Evolutionary conservation across 2,888 invertebrate genomes (phyloP), one percentile per base, ranked within the genome.

Genomic region (Diaprepes abbreviatus): DNA sequence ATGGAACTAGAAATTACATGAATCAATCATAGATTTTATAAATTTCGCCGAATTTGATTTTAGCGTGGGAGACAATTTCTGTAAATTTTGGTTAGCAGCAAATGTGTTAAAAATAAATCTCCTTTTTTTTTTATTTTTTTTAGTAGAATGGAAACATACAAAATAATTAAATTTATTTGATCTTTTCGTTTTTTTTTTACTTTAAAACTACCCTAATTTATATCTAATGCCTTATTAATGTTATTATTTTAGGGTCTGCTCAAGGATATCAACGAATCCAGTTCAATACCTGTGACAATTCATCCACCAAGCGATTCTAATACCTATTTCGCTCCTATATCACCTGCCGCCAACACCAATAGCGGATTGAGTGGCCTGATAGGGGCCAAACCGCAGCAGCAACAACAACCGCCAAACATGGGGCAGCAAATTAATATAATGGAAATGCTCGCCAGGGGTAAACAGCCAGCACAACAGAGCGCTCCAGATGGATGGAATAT

Each of bases 361-460:
- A 70, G 67, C 14, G 72, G 67, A 6, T 64, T 74, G 45, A 70
- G 74, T 3, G 64, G 50, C n/a, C 17, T 54, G 33, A 16, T 65
- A 12, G 57, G 70, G 24, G 14, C 36, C 21, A 54, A 43, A 12
- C 40, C 9, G 3, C 52, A 40, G 64, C 33, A 72, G 70, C 17
- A 69, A 4, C 24, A 43, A 9, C 43, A 43, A 7, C 43, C 19
- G 43, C 43, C 43, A 73, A 36, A 66, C 71, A 64, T 70, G 70
- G 50, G 71, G 50, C 80, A 80, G 59, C 71, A 77, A 55, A 80
- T 87, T 71, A 87, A 88, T 70, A 86, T 93, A 71, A 86, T 92
- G 80, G 91, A 92, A 76, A 89, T 93, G 86, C 82, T 93, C 75
- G 88, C 91, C 73, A 85, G 90, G n/a, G 90, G 90, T 74, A 90